A percentile compares a stretch with the other conserved stretches of the same genome.
Conservation (phyloP, 2,797 vertebrate species). For the Prionace glauca region DNA sequence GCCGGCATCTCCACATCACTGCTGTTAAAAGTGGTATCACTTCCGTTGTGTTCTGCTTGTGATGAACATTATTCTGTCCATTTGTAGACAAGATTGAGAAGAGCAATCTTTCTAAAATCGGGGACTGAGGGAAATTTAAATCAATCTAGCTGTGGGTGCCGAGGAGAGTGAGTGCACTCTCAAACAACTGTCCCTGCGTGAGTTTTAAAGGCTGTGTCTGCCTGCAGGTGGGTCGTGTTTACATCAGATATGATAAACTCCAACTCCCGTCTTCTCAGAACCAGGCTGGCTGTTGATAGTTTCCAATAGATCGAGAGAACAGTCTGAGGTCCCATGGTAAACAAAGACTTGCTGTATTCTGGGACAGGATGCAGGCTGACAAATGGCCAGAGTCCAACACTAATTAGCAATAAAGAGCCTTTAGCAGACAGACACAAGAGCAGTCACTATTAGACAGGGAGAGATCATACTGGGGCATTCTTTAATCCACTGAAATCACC, state of each 20-base stretch:
- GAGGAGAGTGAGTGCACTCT: not conserved
- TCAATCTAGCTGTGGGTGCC: not conserved
- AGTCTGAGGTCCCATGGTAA: not conserved
- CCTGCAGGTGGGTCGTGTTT: not conserved
- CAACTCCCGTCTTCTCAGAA: not conserved
- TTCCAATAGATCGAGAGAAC: not conserved
- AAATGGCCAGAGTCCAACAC: not conserved
- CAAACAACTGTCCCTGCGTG: not conserved
- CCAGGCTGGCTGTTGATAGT: not conserved
- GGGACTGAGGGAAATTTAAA: not conserved
- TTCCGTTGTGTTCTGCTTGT: not conserved
- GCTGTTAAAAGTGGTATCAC: too few relatives aligned
- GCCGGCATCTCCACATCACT: too few relatives aligned
- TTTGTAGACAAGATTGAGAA: not conserved
- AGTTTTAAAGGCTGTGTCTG: not conserved
- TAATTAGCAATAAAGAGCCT: not conserved
- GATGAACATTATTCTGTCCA: not conserved
- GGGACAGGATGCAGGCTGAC: not conserved
- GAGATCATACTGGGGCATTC: too few relatives aligned
- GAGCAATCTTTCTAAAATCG: not conserved
- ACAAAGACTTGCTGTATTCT: not conserved
- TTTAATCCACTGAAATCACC: too few relatives aligned
- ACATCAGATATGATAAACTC: not conserved
- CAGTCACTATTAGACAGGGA: too few relatives aligned
- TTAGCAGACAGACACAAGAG: too few relatives aligned